These are phyloP conservation scores for Proteles cristata DNA, from an alignment of 2,113 vertebrate species.

Conservation along the genomic window DNA sequence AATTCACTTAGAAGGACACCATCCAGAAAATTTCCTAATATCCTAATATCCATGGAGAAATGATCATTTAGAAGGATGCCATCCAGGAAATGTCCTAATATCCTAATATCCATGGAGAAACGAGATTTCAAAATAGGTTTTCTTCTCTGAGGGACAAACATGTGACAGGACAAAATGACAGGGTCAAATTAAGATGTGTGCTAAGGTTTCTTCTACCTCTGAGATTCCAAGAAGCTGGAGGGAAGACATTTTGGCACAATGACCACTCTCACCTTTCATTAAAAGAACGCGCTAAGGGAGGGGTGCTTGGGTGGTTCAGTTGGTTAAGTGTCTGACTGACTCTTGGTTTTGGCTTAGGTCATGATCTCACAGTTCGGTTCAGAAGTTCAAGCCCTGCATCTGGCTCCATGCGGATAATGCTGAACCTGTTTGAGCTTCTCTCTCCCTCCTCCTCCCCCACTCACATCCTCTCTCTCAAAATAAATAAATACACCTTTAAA, in stretches of 20 bases:
- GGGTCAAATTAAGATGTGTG: not conserved
- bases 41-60: not conserved
- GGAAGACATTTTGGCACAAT: not conserved
- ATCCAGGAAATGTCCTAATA: not conserved
- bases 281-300: not conserved
- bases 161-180: not conserved
- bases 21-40: not conserved
- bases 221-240: not conserved
- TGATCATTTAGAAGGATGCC: not conserved
- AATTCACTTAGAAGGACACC: not conserved
- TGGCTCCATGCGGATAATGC: no score
- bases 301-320: no score
- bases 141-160: not conserved
- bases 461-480: no score
- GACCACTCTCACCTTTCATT: not conserved
- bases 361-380: no score
- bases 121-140: constrained; percentile 12
- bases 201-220: not conserved
- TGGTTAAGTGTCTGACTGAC: no score
- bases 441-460: no score
- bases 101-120: not conserved
- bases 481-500: no score
- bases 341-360: no score
- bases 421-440: no score
- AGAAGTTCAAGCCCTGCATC: no score